These are phyloP conservation scores for Neotoma lepida DNA, from an alignment of 2,113 vertebrate species.

Conservation along the genomic window DNA sequence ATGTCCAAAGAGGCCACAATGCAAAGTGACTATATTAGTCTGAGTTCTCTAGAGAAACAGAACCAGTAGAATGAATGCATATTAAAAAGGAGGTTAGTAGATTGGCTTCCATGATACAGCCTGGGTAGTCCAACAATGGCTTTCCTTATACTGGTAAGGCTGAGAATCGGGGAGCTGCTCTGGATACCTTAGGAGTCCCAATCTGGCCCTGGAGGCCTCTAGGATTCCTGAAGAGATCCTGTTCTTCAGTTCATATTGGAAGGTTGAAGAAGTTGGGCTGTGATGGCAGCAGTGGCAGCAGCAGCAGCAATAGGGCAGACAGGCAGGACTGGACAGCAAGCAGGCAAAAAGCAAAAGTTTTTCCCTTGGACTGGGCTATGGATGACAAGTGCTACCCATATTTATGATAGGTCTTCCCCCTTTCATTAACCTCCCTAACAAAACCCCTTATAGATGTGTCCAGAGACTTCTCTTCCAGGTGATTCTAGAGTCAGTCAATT, in stretches of 20 bases:
- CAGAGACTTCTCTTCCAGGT: background rate
- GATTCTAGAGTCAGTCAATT: background rate
- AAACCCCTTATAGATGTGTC: background rate
- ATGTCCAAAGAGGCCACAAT: background rate
- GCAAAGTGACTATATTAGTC: background rate
- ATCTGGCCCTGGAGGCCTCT: background rate
- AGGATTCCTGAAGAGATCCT: background rate
- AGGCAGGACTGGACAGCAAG: background rate
- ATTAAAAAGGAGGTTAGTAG: background rate
- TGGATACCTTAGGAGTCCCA: background rate
- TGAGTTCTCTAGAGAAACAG: background rate
- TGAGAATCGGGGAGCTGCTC: background rate
- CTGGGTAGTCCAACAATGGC: background rate
- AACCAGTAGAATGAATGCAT: background rate
- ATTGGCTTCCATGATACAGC: no score
- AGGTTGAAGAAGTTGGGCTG: background rate
- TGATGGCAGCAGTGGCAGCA: background rate
- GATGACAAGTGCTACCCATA: background rate
- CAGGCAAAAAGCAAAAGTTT: background rate
- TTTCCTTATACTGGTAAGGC: no score
- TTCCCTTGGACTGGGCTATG: background rate
- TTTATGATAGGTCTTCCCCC: background rate
- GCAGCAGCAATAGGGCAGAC: background rate
- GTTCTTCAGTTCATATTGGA: background rate
- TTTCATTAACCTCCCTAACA: no score